phyloP scores from a whole-genome alignment of 1,140 invertebrate genomes.

The Metopolophium dirhodum region DNA sequence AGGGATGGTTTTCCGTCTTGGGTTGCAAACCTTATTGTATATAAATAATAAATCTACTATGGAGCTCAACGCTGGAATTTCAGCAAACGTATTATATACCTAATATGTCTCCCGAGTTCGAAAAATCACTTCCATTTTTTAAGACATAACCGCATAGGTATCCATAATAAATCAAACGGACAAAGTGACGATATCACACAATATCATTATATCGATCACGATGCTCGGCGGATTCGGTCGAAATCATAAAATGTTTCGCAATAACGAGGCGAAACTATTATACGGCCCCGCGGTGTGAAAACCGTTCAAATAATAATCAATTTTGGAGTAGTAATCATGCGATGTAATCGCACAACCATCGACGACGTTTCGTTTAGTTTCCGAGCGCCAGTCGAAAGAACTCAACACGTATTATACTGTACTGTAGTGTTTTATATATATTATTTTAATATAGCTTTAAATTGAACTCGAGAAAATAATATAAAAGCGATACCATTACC shows the following conservation, averaged over 20 bases:
- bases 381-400: neutral
- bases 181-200: neutral
- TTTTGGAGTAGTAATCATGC: neutral
- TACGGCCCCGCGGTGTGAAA: neutral
- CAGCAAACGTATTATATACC: neutral
- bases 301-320: neutral
- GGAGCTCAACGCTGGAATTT: too few species aligned
- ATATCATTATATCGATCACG: neutral
- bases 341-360: neutral
- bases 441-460: slow-evolving; percentile 20
- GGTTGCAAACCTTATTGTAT: too few species aligned
- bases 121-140: neutral
- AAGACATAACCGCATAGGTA: neutral
- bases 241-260: neutral
- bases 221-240: neutral
- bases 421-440: neutral
- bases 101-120: neutral
- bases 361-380: slow-evolving; percentile 22
- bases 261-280: neutral
- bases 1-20: too few species aligned
- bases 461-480: slow-evolving; percentile 25
- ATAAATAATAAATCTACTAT: too few species aligned
- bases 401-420: neutral
- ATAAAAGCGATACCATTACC: slow-evolving; percentile 16
- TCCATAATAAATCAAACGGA: neutral